phyloP scores from a whole-genome alignment of 2,797 vertebrate genomes.

The Gymnocypris eckloni region DNA sequence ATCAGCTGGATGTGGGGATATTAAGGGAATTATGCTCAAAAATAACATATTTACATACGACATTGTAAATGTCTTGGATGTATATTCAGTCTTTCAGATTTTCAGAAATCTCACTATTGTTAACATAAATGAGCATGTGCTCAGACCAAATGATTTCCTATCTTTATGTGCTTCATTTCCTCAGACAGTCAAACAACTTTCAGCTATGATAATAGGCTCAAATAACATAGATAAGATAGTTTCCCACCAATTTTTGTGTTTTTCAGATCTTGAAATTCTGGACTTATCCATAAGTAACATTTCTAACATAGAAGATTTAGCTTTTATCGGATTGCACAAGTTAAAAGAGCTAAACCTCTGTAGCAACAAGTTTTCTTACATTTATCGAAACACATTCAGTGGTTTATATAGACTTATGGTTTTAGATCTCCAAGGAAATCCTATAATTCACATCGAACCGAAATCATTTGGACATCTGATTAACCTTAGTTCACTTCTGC shows the following conservation, averaged over 20 bases:
- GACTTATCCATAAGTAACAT: not conserved
- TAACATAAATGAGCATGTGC: not conserved
- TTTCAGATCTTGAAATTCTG: slow-evolving; percentile 8
- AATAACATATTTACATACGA: not conserved
- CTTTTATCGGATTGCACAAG: slow-evolving; percentile 12
- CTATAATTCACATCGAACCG: slow-evolving; percentile 16
- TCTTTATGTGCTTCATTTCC: slow-evolving; percentile 8
- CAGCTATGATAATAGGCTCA: not conserved
- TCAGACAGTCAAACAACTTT: not conserved
- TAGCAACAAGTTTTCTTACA: slow-evolving; percentile 19
- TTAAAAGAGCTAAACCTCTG: slow-evolving; percentile 8
- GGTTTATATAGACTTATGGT: not conserved
- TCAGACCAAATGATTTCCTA: not conserved
- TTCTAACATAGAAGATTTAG: slow-evolving; percentile 19
- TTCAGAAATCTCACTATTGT: slow-evolving; percentile 10
- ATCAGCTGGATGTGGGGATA: not conserved
- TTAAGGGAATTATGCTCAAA: not conserved
- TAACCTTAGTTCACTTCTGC: slow-evolving; percentile 10
- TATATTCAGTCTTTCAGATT: not conserved
- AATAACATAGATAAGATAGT: not conserved
- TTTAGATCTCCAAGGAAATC: slow-evolving; percentile 33
- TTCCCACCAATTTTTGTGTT: slow-evolving; percentile 1
- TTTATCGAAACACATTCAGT: slow-evolving; percentile 37
- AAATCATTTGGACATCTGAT: slow-evolving; percentile 11
- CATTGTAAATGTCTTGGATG: not conserved